A percentile compares a stretch with the other conserved stretches of the same genome.
Conservation (phyloP, 2,113 vertebrate genomes). For the Mesembrinibis cayennensis region DNA sequence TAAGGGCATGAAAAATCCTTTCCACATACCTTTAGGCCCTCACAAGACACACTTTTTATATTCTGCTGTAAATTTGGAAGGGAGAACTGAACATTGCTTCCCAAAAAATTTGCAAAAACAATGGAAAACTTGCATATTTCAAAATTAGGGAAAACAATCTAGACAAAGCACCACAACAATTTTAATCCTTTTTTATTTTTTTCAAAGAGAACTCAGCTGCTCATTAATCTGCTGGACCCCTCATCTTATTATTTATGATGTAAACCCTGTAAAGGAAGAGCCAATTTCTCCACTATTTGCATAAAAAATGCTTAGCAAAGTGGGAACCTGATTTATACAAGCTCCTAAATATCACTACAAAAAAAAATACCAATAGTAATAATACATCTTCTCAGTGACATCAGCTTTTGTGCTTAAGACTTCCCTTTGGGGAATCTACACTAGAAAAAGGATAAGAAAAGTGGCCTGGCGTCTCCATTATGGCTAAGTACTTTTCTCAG, state of each 20-base stretch:
- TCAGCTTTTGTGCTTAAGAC: neutral
- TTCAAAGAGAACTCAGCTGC: neutral
- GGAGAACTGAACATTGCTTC: neutral
- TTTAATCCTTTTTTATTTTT: neutral
- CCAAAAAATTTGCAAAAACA: neutral
- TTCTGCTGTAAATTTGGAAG: neutral
- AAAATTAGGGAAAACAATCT: neutral
- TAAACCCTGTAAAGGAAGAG: neutral
- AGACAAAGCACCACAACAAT: neutral
- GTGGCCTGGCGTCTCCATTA: neutral
- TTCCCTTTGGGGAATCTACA: neutral
- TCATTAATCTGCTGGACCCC: neutral
- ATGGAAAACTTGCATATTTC: neutral
- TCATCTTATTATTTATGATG: neutral
- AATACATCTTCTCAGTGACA: neutral
- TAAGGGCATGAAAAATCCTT: neutral
- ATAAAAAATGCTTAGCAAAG: neutral
- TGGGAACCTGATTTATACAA: neutral
- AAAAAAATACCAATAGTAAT: neutral
- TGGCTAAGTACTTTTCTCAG: neutral
- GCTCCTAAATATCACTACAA: neutral
- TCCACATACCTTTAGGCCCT: neutral
- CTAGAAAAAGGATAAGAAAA: neutral
- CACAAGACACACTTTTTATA: neutral
- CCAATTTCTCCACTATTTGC: neutral